A percentile compares a stretch with the other conserved stretches of the same genome.
Conservation (phyloP, 2,113 vertebrate genomes). For the Eurystomus gularis region DNA sequence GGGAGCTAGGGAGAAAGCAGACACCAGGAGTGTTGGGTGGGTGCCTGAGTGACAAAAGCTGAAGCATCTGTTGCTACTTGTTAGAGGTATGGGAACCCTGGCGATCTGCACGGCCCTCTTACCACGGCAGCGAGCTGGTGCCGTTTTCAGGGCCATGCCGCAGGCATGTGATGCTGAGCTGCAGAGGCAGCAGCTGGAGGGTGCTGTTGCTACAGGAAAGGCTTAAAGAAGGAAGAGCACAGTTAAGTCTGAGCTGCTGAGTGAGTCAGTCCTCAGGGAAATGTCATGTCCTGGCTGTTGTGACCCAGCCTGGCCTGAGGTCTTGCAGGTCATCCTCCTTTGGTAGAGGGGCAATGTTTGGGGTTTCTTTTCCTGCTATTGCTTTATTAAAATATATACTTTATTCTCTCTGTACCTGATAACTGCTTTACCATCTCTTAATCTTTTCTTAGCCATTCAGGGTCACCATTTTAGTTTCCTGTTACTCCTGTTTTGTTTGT, state of each 20-base stretch:
- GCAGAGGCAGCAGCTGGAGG: slow-evolving; percentile 24
- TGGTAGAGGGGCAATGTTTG: not conserved
- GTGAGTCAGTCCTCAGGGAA: not conserved
- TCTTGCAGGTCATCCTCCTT: not conserved
- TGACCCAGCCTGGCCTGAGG: not conserved
- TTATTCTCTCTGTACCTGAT: not conserved
- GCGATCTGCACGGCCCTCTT: not conserved
- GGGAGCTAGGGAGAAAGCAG: not conserved
- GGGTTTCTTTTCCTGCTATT: not conserved
- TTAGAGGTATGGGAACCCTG: not conserved
- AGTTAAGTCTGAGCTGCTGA: not conserved
- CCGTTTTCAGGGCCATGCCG: accelerated
- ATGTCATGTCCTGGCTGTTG: not conserved
- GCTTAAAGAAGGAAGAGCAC: not conserved
- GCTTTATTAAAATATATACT: not conserved
- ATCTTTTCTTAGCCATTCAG: accelerated
- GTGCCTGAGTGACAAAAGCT: not conserved
- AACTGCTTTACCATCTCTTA: not conserved
- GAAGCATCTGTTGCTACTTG: not conserved
- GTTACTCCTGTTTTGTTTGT: not conserved
- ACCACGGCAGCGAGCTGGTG: not conserved
- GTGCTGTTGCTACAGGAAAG: slow-evolving; percentile 9
- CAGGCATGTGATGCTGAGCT: not conserved
- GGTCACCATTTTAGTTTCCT: not conserved
- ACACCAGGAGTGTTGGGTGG: not conserved